phyloP scores from a whole-genome alignment of 37 sponge, comb jelly and placozoan genomes.

The Sycon ciliatum region DNA sequence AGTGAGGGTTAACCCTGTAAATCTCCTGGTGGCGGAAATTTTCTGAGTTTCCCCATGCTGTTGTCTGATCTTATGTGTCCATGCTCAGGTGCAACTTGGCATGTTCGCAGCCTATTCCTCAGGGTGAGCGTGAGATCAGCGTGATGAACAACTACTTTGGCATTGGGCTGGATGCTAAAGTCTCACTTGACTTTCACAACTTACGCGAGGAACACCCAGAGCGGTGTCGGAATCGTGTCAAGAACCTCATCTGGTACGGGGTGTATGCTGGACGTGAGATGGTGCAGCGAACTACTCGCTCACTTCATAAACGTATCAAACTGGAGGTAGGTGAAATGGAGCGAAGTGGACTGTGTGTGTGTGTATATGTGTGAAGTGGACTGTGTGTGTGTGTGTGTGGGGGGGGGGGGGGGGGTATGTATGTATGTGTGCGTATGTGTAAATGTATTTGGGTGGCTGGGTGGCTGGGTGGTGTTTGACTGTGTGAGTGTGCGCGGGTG shows the following conservation, averaged over 20 bases:
- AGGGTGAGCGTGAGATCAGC: too few relatives aligned
- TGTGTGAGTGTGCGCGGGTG: neutral
- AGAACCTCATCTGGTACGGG: constrained; percentile 71
- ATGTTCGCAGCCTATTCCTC: too few relatives aligned
- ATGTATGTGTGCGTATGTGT: too few relatives aligned
- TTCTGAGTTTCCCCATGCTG: too few relatives aligned
- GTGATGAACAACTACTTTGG: constrained; percentile 94
- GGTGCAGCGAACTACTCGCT: constrained; percentile 44
- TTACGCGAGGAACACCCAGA: constrained; percentile 71
- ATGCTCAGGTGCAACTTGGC: too few relatives aligned
- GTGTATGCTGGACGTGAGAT: constrained; percentile 70
- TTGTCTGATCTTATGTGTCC: too few relatives aligned
- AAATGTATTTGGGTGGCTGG: constrained; percentile 11
- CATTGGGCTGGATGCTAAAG: constrained; percentile 84
- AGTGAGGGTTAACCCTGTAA: too few relatives aligned
- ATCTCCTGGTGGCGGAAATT: too few relatives aligned
- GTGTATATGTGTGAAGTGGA: neutral
- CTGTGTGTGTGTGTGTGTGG: too few relatives aligned
- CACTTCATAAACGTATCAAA: constrained; percentile 51
- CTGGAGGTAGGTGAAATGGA: constrained; percentile 34
- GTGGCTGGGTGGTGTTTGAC: too few relatives aligned
- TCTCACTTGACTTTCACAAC: constrained; percentile 70
- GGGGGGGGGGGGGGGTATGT: too few relatives aligned
- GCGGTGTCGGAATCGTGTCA: constrained; percentile 62
- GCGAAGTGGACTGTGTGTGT: neutral